These are phyloP conservation scores for Limenitis camilla DNA, from an alignment of 2,888 invertebrate species.

Conservation along the genomic window DNA sequence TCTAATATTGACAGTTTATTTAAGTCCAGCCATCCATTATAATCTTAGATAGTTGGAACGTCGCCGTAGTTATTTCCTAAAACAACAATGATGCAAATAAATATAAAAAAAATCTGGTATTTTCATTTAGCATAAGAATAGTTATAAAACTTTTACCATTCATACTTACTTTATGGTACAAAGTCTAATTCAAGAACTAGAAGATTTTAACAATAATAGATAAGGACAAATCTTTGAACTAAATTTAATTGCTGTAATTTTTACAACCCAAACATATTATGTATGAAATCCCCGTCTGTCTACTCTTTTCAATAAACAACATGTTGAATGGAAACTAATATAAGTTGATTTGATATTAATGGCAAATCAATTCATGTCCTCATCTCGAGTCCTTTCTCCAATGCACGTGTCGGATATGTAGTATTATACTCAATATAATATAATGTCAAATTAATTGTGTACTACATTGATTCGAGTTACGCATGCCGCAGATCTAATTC, in stretches of 20 bases:
- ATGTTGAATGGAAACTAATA: too few relatives aligned
- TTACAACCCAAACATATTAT: too few relatives aligned
- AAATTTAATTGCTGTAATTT: neutral
- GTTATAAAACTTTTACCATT: too few relatives aligned
- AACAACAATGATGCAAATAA: too few relatives aligned
- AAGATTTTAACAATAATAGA: neutral
- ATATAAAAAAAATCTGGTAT: too few relatives aligned
- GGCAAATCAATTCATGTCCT: neutral
- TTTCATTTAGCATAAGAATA: too few relatives aligned
- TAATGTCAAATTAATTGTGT: slow-evolving; percentile 22
- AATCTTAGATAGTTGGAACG: neutral
- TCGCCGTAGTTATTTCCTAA: neutral
- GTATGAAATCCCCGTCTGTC: too few relatives aligned
- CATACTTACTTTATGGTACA: too few relatives aligned
- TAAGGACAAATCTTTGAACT: neutral
- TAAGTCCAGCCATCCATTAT: neutral
- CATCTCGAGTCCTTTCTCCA: neutral
- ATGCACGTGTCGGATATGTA: slow-evolving; percentile 10
- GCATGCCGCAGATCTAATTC: slow-evolving; percentile 57
- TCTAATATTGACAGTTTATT: neutral
- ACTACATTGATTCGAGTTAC: slow-evolving; percentile 38
- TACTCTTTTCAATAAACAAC: too few relatives aligned
- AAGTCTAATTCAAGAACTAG: too few relatives aligned
- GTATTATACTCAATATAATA: slow-evolving; percentile 6
- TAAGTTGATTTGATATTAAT: neutral